Base-by-base conservation (phyloP, 2,888 invertebrate genomes). In the Patella pellucida region DNA sequence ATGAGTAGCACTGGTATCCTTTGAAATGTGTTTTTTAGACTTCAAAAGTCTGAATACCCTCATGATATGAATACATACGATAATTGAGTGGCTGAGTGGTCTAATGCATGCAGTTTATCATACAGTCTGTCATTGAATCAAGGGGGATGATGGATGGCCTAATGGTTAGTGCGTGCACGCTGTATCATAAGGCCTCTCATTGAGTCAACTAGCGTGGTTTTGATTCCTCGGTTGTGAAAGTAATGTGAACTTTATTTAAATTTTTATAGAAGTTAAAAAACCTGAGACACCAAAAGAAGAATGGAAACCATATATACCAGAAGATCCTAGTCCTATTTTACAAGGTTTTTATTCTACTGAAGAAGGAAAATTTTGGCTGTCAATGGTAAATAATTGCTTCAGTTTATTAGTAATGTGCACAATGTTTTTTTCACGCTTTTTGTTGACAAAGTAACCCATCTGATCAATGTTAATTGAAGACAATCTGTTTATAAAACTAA, bases 291-390 rank as follows among this genome's bases (percentile, higher is more conserved):
- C 68, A 23, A 88, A 88, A 67, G 85, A 85, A 12, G 88, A 88
- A 68, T 91, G 91, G 90, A 79, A 86, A 50, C 89, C 90, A 1
- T 90, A 83, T 77, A 89, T 90, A n/a, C 91, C 91, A 7, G 81
- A 81, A n/a, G 86, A 83, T 11, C 89, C 90, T 0, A 89, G 89
- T 80, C 88, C 89, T 12, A 89, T 91, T 51, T 81, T 90, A 16
- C 84, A 85, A 72, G 90, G 88, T 11, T 84, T 88, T 72, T 89
- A 90, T 76, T 84, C 85, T 27, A 62, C 11, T 73, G 86, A 87
- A 2, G 86, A 87, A 50, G 88, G 86, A 23, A 82, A 83, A 31
- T 89, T 91, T 82, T 91, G 91, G 91, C 83, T 91, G 16, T 90
- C 91, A 7, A 89, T 91, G 91, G 91, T 90, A 80, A 78, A 83